Base-by-base conservation (phyloP, 92 coral and sea anemone genomes). In the Siderastrea siderea region DNA sequence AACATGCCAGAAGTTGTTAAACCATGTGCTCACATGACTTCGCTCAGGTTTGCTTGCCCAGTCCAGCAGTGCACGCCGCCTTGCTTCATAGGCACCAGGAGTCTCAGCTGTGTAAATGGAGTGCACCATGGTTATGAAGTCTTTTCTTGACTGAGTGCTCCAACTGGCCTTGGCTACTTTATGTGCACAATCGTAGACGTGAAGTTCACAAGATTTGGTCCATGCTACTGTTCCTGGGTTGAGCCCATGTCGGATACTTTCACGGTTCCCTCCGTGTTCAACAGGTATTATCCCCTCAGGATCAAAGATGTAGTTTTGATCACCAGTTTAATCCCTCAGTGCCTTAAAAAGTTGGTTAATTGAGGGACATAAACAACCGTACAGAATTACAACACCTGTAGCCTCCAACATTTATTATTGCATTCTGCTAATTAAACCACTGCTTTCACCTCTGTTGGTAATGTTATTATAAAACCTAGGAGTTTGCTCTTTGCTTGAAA, bases 181-280 rank as follows among this genome's bases (percentile, higher is more conserved):
- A 55, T 78, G 91, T 9, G 89, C 89, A 87, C 91, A 91, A 70
- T 87, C 91, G 55, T 91, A 91, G 86, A 91, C 87, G 84, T 91
- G 91, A n/a, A 65, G 45, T 71, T 91, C 94, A 85, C 94, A 91
- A 49, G 91, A 91, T 52, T 87, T 91, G 6, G 94, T 46, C 49
- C 94, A 38, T 57, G 87, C 88, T 60, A 91, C 73, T 47, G 80
- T 50, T 6, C 83, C 91, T 13, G 74, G 75, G 63, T 89, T 89
- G 10, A 89, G 74, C 69, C 74, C 89, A 11, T 74, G 78, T 6
- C 88, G 72, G 8, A 91, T 68, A 68, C 90, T 79, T 68, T 87
- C 86, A 16, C 86, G 64, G 65, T 79, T 79, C 8, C 78, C 78
- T 26, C 86, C 86, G 69, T 87, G 86, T 48, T 87, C 90, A 75